These are phyloP conservation scores for Euphydryas editha DNA, from an alignment of 2,888 invertebrate species.

Conservation along the genomic window DNA sequence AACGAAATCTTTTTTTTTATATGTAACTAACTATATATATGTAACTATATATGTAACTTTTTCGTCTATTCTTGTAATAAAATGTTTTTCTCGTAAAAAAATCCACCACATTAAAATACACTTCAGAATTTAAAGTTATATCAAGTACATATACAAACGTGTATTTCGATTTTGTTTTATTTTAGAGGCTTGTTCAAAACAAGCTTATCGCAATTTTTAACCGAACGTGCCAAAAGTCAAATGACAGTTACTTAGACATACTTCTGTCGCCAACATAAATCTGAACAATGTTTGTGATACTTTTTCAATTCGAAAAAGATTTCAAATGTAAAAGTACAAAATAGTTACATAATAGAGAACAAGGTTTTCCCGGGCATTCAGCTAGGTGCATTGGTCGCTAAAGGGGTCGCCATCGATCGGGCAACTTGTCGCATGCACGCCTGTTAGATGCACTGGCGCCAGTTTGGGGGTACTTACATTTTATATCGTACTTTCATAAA, in stretches of 20 bases:
- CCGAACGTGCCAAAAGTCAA: neutral
- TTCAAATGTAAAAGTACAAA: slow-evolving; percentile 37
- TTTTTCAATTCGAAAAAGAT: slow-evolving; percentile 19
- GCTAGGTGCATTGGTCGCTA: slow-evolving; percentile 79
- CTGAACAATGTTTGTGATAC: neutral
- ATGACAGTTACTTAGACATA: neutral
- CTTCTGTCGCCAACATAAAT: slow-evolving; percentile 9
- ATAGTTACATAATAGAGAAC: slow-evolving; percentile 53
- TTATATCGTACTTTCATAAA: slow-evolving; percentile 31
- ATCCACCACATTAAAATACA: neutral
- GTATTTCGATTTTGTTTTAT: neutral
- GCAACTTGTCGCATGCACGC: slow-evolving; percentile 58
- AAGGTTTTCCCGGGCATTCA: slow-evolving; percentile 65
- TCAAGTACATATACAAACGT: neutral
- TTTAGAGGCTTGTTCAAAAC: neutral
- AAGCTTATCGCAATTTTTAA: neutral
- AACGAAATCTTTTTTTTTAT: neutral
- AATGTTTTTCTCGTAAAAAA: neutral
- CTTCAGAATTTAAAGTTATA: neutral
- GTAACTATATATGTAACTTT: neutral
- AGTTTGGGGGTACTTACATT: slow-evolving; percentile 49
- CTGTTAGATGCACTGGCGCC: slow-evolving; percentile 51
- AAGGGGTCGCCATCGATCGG: slow-evolving; percentile 80
- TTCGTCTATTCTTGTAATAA: too few relatives aligned
- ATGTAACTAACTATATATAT: neutral